These are phyloP conservation scores for Corvus hawaiiensis DNA, from an alignment of 2,113 vertebrate genomes.

Conservation along the genomic window DNA sequence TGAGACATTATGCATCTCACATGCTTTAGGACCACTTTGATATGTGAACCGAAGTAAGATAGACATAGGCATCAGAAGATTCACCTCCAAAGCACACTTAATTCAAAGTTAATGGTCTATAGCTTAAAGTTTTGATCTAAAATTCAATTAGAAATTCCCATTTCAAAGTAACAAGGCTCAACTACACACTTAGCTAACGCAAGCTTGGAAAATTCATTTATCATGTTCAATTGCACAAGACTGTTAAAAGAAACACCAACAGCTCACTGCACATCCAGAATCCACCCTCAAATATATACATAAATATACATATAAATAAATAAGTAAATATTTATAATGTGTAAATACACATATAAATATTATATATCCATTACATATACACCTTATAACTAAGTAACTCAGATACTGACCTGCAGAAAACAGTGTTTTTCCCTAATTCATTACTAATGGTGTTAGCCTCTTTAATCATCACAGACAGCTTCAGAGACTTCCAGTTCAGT, in stretches of 20 bases:
- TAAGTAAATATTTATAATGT: too few relatives aligned
- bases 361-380: not conserved
- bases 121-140: not conserved
- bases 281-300: not conserved
- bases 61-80: not conserved
- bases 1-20: not conserved
- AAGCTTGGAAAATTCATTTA: not conserved
- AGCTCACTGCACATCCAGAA: not conserved
- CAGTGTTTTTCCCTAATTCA: constrained; percentile 77
- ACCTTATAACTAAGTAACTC: not conserved
- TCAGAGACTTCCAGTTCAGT: constrained; percentile 88
- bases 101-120: not conserved
- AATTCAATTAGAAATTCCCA: not conserved
- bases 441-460: constrained; percentile 90
- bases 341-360: not conserved
- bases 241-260: not conserved
- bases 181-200: not conserved
- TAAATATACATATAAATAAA: not conserved
- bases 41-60: not conserved
- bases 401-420: constrained; percentile 84
- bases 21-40: not conserved
- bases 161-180: not conserved
- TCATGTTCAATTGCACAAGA: not conserved
- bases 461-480: constrained; percentile 91
- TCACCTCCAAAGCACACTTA: not conserved